A percentile compares a stretch with the other conserved stretches of the same genome.
These are phyloP conservation scores for Chelon auratus DNA, from an alignment of 2,797 vertebrate genomes.

Conservation along the genomic window DNA sequence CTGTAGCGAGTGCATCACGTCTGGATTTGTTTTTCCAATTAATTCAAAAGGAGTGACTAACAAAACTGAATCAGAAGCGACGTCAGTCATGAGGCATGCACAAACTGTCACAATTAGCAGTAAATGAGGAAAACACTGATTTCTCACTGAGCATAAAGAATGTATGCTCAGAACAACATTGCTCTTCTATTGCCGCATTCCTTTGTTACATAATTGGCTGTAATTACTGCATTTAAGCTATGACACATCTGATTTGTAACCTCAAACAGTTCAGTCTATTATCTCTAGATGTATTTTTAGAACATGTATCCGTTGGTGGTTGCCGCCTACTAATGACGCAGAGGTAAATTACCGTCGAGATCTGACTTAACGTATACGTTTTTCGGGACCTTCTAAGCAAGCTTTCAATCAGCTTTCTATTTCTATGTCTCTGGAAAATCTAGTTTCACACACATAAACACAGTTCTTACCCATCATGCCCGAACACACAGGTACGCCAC, in stretches of 20 bases:
- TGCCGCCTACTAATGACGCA: constrained; percentile 3
- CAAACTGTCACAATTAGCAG: neutral
- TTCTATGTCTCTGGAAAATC: constrained; percentile 20
- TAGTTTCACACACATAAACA: constrained; percentile 15
- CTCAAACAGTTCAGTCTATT: neutral
- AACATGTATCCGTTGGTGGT: neutral
- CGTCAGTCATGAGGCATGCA: neutral
- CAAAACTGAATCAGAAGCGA: neutral
- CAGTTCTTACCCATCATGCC: neutral
- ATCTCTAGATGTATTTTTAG: neutral
- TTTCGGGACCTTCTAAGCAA: constrained; percentile 27
- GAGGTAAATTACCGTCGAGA: neutral
- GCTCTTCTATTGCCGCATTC: neutral
- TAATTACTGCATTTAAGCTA: constrained; percentile 6
- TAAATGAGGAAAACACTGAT: neutral
- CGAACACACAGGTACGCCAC: neutral
- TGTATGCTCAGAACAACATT: neutral
- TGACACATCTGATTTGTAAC: neutral
- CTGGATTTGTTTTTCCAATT: neutral
- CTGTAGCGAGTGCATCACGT: neutral
- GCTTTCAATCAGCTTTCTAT: constrained; percentile 28
- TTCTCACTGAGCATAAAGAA: neutral
- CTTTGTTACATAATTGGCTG: neutral
- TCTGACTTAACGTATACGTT: constrained; percentile 5
- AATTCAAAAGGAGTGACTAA: neutral